These are phyloP conservation scores for Iselma pallidipennis DNA, from an alignment of 2,888 invertebrate genomes.

Conservation along the genomic window DNA sequence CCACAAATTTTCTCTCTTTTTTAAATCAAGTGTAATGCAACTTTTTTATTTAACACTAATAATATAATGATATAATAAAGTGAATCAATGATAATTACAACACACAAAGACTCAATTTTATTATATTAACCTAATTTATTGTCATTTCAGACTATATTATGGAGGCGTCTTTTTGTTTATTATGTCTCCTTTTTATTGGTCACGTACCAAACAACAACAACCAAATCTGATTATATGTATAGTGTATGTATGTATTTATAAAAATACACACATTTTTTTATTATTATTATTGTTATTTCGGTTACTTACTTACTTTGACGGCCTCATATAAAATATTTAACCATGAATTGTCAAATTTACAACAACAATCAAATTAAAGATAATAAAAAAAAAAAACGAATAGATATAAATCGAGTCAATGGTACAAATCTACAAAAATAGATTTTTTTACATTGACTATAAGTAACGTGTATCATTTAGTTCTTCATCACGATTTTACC, in stretches of 20 bases:
- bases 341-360: neutral
- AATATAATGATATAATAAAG: neutral
- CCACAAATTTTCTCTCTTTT: too few species aligned
- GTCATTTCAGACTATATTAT: neutral
- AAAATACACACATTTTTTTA: neutral
- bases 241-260: neutral
- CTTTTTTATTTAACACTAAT: neutral
- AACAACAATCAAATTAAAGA: neutral
- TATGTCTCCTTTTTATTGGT: neutral
- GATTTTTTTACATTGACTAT: neutral
- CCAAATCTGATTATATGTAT: neutral
- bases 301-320: neutral
- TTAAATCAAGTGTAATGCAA: neutral
- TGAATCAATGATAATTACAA: neutral
- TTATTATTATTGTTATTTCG: neutral
- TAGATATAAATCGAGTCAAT: neutral
- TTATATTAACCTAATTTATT: constrained; percentile 5
- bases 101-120: neutral
- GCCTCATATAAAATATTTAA: neutral
- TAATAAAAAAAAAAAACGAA: neutral
- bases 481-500: neutral
- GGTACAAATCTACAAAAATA: neutral
- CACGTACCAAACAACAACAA: neutral
- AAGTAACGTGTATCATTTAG: too few species aligned
- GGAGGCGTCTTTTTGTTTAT: neutral